phyloP scores from a whole-genome alignment of 2,888 invertebrate species.

The Cephus rjabovi region DNA sequence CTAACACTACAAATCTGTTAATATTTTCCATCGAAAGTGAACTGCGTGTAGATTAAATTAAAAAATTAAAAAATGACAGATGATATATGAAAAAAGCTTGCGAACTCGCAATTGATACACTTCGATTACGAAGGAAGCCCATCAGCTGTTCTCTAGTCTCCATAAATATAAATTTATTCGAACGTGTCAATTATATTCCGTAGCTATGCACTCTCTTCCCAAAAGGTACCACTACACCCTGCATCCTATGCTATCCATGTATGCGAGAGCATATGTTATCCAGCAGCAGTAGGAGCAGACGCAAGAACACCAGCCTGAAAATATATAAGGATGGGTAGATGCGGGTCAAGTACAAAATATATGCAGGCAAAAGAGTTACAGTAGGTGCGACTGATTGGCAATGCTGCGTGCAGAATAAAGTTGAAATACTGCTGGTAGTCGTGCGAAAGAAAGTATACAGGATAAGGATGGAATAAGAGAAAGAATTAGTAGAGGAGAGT shows the following conservation, averaged over 20 bases:
- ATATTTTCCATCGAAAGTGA: neutral
- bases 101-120: neutral
- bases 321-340: neutral
- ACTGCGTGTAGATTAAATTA: neutral
- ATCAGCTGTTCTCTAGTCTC: neutral
- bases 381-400: neutral
- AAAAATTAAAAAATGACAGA: neutral
- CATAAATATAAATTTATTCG: neutral
- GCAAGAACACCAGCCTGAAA: neutral
- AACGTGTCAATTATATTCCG: neutral
- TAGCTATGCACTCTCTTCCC: neutral
- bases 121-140: neutral
- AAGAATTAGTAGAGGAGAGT: conserved; percentile 22
- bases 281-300: neutral
- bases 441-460: neutral
- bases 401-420: neutral
- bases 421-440: neutral
- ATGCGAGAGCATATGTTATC: neutral
- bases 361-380: neutral
- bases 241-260: neutral
- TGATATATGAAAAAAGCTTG: neutral
- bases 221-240: neutral
- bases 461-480: conserved; percentile 1
- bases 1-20: neutral
- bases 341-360: neutral